phyloP scores from a whole-genome alignment of 2,797 vertebrate genomes.

The Lophotriccus pileatus region DNA sequence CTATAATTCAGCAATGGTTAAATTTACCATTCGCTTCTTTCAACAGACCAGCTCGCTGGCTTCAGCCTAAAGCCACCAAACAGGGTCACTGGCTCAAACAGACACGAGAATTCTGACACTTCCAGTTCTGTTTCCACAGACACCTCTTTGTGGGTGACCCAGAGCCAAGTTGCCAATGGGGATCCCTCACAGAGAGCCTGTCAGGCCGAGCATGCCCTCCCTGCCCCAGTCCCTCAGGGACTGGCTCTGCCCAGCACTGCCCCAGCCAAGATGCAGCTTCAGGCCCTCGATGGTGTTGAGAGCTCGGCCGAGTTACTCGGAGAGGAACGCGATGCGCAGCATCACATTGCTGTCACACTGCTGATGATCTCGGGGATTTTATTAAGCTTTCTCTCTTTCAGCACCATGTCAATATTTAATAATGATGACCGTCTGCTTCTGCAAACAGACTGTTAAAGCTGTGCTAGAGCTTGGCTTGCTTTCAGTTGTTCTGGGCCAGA shows the following conservation, averaged over 20 bases:
- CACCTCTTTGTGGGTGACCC: background rate
- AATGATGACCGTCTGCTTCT: background rate
- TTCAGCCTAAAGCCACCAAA: background rate
- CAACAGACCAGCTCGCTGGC: background rate
- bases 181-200: too few relatives aligned
- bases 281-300: background rate
- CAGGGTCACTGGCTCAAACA: background rate
- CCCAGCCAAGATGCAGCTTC: background rate
- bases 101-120: background rate
- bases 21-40: background rate
- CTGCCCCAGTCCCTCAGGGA: background rate
- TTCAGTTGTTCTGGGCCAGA: background rate
- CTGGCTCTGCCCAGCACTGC: background rate
- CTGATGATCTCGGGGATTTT: background rate
- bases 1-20: background rate
- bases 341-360: background rate
- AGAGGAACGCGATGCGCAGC: background rate
- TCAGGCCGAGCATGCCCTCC: rapidly evolving
- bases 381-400: background rate
- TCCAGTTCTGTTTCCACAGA: background rate
- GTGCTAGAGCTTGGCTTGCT: background rate
- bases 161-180: rapidly evolving
- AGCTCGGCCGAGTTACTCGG: background rate
- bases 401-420: background rate
- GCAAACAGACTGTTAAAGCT: background rate